Conservation (phyloP, 2,888 invertebrate genomes). For the Megalurothrips usitatus region DNA sequence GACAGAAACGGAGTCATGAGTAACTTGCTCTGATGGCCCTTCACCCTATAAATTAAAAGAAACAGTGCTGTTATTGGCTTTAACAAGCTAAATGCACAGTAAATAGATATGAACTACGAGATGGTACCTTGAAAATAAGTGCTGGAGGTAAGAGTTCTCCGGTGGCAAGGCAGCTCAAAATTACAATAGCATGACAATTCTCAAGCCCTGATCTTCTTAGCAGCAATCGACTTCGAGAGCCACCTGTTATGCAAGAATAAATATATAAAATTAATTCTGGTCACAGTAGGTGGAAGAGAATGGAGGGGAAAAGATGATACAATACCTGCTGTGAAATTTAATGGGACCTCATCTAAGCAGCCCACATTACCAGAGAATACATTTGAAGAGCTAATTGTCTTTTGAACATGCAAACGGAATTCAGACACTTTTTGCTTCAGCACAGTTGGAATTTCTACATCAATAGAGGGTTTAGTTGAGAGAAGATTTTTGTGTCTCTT, state of each 20-base stretch:
- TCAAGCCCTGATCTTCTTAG: constrained; percentile 40
- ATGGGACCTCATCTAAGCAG: constrained; percentile 43
- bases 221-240: constrained; percentile 32
- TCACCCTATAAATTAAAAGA: background rate
- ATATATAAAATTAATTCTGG: background rate
- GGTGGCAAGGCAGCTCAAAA: constrained; percentile 40
- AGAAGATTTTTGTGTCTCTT: constrained; percentile 41
- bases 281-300: background rate
- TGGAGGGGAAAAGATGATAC: background rate
- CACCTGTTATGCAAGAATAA: constrained; percentile 7
- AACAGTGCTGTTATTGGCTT: background rate
- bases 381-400: constrained; percentile 31
- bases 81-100: background rate
- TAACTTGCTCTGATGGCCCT: background rate
- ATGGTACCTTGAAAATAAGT: constrained; percentile 41
- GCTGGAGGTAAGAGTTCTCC: constrained; percentile 41
- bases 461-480: constrained; percentile 38
- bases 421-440: constrained; percentile 37
- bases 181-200: constrained; percentile 42
- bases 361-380: constrained; percentile 37
- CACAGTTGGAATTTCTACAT: constrained; percentile 38
- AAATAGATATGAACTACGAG: background rate
- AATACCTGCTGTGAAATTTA: constrained; percentile 39
- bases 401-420: constrained; percentile 36
- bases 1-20: background rate